phyloP scores from a whole-genome alignment of 2,113 vertebrate genomes.

The Mionectes macconnelli region DNA sequence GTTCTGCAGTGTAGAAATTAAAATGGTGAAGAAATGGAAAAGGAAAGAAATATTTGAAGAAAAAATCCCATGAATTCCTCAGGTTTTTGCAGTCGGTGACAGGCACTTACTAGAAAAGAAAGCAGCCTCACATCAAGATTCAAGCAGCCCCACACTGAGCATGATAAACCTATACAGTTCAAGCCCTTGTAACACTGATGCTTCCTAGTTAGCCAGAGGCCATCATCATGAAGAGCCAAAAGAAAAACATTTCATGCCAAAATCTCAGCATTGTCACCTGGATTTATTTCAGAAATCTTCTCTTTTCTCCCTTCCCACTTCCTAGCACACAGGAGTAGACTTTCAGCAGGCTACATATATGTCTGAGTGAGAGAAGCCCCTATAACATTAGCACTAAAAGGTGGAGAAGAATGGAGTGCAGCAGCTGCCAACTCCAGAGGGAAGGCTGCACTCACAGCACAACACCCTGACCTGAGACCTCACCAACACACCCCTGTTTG shows the following conservation, averaged over 20 bases:
- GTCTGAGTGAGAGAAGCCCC: neutral
- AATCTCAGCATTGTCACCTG: neutral
- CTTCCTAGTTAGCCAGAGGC: neutral
- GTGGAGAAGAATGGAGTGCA: neutral
- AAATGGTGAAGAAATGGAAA: neutral
- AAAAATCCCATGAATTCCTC: neutral
- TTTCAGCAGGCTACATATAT: rapidly evolving
- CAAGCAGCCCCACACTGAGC: neutral
- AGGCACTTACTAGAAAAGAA: neutral
- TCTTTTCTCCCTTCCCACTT: neutral
- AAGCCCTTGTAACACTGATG: neutral
- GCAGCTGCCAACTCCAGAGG: neutral
- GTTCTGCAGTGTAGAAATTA: neutral
- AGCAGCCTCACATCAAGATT: neutral
- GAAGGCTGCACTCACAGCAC: neutral
- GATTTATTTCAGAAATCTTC: neutral
- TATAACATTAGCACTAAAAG: neutral
- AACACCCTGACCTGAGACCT: neutral
- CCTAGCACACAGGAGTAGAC: neutral
- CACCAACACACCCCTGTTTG: neutral
- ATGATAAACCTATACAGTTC: neutral
- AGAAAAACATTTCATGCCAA: neutral
- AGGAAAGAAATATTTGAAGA: neutral
- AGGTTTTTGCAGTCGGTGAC: neutral
- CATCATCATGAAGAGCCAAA: neutral